Conservation (phyloP, 2,888 invertebrate genomes). For the Exephanes ischioxanthus region DNA sequence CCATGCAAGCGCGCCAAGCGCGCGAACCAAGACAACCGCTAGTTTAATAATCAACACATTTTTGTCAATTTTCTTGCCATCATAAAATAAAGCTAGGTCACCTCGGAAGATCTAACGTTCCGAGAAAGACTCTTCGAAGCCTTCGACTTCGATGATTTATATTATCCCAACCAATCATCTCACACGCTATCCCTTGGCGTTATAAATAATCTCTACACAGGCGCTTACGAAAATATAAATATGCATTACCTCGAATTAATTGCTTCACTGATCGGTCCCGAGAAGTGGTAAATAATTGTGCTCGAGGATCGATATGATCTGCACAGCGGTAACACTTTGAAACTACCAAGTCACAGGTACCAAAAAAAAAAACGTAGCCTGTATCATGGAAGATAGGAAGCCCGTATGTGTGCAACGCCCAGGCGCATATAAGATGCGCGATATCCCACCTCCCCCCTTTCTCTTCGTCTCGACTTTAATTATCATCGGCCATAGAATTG, state of each 20-base stretch:
- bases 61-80: background rate
- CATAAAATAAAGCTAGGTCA: background rate
- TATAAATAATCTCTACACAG: slow-evolving; percentile 43
- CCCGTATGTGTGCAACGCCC: slow-evolving; percentile 52
- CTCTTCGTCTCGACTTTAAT: slow-evolving; percentile 79
- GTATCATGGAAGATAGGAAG: slow-evolving; percentile 27
- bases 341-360: slow-evolving; percentile 7
- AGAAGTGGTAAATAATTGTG: slow-evolving; percentile 59
- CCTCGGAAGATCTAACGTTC: background rate
- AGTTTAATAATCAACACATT: too few species aligned
- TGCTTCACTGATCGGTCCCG: slow-evolving; percentile 46
- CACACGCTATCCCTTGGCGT: slow-evolving; percentile 9
- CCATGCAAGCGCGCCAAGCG: too few species aligned
- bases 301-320: slow-evolving; percentile 60
- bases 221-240: slow-evolving; percentile 37
- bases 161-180: background rate
- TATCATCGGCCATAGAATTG: slow-evolving; percentile 81
- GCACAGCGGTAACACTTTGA: slow-evolving; percentile 50
- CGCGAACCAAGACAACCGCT: too few species aligned
- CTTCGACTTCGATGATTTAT: background rate
- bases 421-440: slow-evolving; percentile 61
- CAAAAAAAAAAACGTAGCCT: slow-evolving; percentile 49
- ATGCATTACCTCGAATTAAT: slow-evolving; percentile 63
- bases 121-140: background rate
- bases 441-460: slow-evolving; percentile 61